Evolutionary conservation across 2,797 vertebrate species (phyloP), one percentile per base, ranked within the genome.

Genomic region (Arctocebus calabarensis): DNA sequence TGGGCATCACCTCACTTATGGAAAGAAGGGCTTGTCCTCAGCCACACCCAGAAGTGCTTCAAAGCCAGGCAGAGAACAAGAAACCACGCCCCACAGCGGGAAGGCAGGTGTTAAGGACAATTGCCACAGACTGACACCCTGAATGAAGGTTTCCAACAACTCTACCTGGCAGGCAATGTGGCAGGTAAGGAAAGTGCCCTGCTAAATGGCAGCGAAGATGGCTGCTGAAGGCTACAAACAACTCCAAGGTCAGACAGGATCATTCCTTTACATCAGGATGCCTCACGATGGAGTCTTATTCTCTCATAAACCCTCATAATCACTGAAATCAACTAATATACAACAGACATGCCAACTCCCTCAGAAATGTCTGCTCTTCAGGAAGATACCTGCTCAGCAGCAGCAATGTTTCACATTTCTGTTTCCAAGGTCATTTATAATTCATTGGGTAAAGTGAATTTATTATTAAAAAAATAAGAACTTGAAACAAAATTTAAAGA

Each of bases 391-490:
- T 59, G 87, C 71, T 93, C 92, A 79, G 88, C 84, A 93, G 19
- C 29, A 73, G 52, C 70, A 59, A 70, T 45, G 90, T 79, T 92
- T 88, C 45, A 59, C 85, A 71, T 86, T 92, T 90, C 78, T 81
- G n/a, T 84, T 95, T 91, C 83, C 92, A 95, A 89, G 77, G 68
- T 93, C 84, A 96, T 81, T 94, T 91, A 89, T 87, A 96, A 84
- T 83, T 98, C 90, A 92, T 7, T 23, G 43, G 37, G 61, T 37
- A 96, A 94, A 84, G 25, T 45, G 73, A 95, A 94, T 87, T 92
- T 94, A 93, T 88, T 92, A 96, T 88, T 79, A 95, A 95, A 94
- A 92, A 74, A 95, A 74, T 55, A 84, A 1, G 9, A 93, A 78
- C 78, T 57, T 62, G 29, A 95, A 91, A 91, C 48, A 84, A 71